Evolutionary conservation across 1,140 invertebrate species (phyloP).

Genomic region (Mizuhopecten yessoensis): DNA sequence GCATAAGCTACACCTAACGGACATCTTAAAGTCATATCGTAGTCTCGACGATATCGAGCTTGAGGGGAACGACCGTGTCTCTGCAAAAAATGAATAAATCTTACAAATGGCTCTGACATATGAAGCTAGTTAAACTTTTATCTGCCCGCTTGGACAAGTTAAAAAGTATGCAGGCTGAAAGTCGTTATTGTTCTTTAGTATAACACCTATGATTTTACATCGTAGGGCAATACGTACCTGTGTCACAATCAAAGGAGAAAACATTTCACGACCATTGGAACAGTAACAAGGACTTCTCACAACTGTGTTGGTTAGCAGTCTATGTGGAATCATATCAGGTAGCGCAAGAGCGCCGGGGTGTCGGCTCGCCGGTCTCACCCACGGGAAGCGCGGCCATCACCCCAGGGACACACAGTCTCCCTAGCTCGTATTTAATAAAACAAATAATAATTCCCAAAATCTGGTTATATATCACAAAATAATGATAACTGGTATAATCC

Average conservation of each 20-base stretch:
- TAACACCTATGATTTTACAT: too few relatives aligned
- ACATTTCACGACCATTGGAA: constrained; percentile 25
- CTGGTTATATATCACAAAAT: neutral
- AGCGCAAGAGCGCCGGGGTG: neutral
- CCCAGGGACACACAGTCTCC: neutral
- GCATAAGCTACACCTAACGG: too few relatives aligned
- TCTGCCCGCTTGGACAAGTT: too few relatives aligned
- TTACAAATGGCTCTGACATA: too few relatives aligned
- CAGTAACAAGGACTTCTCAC: neutral
- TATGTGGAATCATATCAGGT: neutral
- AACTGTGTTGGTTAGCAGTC: neutral
- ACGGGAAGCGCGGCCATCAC: neutral
- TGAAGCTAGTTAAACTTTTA: too few relatives aligned
- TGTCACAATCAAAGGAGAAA: constrained; percentile 32
- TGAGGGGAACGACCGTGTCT: too few relatives aligned
- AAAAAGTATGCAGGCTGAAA: too few relatives aligned
- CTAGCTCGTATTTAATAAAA: neutral
- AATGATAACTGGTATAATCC: neutral
- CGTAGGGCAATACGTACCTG: neutral
- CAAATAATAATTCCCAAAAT: neutral
- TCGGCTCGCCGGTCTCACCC: constrained; percentile 19
- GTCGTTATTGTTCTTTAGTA: too few relatives aligned
- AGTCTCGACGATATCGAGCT: too few relatives aligned
- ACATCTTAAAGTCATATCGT: too few relatives aligned
- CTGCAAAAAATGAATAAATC: too few relatives aligned